A percentile compares a stretch with the other conserved stretches of the same genome.
Conservation (phyloP, 2,113 vertebrate genomes). For the Sorex araneus region DNA sequence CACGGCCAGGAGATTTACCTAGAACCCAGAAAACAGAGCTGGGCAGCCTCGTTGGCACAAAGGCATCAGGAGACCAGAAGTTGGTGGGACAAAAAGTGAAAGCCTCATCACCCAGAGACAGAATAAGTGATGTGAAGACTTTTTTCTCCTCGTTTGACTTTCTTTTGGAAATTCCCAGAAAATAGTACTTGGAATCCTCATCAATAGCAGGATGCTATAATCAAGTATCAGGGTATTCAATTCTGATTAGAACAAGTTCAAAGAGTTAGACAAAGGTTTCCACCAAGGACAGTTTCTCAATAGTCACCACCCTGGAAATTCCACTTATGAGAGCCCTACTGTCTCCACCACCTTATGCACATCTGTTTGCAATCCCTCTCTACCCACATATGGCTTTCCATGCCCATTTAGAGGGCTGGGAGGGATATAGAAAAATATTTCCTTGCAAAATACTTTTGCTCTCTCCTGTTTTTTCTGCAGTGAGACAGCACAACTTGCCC, state of each 20-base stretch:
- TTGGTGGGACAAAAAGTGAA: not conserved
- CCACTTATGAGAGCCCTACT: not conserved
- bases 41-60: not conserved
- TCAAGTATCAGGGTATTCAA: not conserved
- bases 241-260: not conserved
- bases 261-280: not conserved
- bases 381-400: not conserved
- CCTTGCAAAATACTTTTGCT: slow-evolving; percentile 35
- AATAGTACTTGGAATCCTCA: not conserved
- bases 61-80: not conserved
- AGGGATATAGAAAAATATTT: not conserved
- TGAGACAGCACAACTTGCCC: not conserved
- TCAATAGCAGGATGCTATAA: not conserved
- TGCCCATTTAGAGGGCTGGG: not conserved
- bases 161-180: not conserved
- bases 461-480: slow-evolving; percentile 21
- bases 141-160: not conserved
- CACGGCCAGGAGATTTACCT: not conserved
- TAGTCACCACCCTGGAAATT: not conserved
- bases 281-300: not conserved
- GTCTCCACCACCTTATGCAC: not conserved
- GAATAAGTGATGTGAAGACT: not conserved
- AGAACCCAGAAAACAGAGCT: not conserved
- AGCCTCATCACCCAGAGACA: not conserved
- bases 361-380: not conserved